Evolutionary conservation across 1,140 invertebrate species (phyloP).

Genomic region (Dendrolimus punctatus): DNA sequence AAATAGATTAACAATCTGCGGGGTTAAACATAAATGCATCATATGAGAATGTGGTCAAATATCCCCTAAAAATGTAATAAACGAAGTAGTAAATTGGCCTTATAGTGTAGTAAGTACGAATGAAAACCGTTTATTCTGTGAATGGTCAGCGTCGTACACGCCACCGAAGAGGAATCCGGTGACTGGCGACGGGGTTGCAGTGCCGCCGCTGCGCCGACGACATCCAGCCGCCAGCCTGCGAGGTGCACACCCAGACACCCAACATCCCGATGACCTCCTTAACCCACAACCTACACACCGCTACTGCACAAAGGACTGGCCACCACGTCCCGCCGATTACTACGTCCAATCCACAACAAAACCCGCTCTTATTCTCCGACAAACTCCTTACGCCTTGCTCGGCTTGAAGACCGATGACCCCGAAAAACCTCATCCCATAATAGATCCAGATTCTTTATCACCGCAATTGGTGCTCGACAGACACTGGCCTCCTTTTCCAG

Average conservation of each 20-base stretch:
- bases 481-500: conserved; percentile 61
- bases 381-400: conserved; percentile 47
- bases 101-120: conserved; percentile 26
- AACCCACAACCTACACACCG: conserved; percentile 51
- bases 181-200: conserved; percentile 62
- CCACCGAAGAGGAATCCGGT: conserved; percentile 70
- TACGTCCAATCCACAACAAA: conserved; percentile 52
- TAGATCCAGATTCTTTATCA: conserved; percentile 50
- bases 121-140: conserved; percentile 62
- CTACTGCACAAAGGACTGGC: conserved; percentile 48
- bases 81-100: conserved; percentile 1
- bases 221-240: conserved; percentile 57
- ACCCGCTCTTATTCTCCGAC: conserved; percentile 25
- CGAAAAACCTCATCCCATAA: conserved; percentile 39
- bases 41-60: background rate
- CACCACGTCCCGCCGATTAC: conserved; percentile 48
- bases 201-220: conserved; percentile 52
- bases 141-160: conserved; percentile 60
- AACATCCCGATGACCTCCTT: conserved; percentile 26
- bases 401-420: conserved; percentile 52
- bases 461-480: conserved; percentile 46
- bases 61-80: background rate
- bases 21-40: no score
- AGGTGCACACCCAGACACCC: conserved; percentile 55
- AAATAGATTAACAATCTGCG: no score